Conservation (phyloP, 2,797 vertebrate genomes). For the Paratrypauchen microcephalus region DNA sequence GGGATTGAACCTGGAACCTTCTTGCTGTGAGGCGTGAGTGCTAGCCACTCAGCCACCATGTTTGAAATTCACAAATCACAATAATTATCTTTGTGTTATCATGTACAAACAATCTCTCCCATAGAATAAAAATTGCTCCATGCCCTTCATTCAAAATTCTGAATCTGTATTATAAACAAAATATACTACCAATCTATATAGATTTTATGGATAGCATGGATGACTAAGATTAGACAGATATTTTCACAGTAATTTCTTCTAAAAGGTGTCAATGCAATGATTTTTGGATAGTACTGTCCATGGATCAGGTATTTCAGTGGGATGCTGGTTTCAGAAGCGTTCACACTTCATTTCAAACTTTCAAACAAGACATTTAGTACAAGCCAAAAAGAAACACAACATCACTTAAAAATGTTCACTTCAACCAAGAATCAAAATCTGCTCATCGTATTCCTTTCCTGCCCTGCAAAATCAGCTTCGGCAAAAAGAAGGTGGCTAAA, state of each 20-base stretch:
- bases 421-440: not conserved
- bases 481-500: not conserved
- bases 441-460: not conserved
- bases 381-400: slow-evolving; percentile 2
- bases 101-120: no score
- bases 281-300: not conserved
- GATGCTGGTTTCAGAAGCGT: not conserved
- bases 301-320: not conserved
- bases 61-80: no score
- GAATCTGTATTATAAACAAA: not conserved
- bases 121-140: no score
- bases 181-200: not conserved
- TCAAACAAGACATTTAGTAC: slow-evolving; percentile 9
- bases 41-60: no score
- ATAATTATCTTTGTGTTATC: no score
- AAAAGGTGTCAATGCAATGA: not conserved
- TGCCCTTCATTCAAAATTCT: not conserved
- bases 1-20: no score
- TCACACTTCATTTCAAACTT: slow-evolving; percentile 9
- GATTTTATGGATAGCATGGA: not conserved
- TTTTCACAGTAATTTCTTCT: no score
- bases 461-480: not conserved
- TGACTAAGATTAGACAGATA: no score
- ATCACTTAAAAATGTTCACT: not conserved
- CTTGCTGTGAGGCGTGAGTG: no score